A percentile compares a stretch with the other conserved stretches of the same genome.
Conservation (phyloP, 1,140 invertebrate genomes). For the Aleiodes sp. region DNA sequence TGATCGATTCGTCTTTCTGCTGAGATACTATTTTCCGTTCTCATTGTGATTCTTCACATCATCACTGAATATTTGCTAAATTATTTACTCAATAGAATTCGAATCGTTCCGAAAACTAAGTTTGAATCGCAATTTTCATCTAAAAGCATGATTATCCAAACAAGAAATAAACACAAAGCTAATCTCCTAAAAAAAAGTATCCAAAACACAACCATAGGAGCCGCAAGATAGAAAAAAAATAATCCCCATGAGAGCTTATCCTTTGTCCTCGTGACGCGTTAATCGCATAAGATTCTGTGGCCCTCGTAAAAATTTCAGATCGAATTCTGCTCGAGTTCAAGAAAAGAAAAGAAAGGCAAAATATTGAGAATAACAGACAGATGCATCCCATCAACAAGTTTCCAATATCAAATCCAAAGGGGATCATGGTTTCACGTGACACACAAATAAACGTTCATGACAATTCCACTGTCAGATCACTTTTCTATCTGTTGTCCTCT, state of each 20-base stretch:
- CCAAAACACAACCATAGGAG: not conserved
- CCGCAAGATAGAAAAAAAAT: conserved; percentile 40
- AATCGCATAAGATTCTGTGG: conserved; percentile 52
- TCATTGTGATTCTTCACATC: not conserved
- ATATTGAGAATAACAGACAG: conserved; percentile 31
- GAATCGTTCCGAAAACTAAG: too few relatives aligned
- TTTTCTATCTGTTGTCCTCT: conserved; percentile 21
- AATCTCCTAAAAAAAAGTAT: not conserved
- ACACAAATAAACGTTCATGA: conserved; percentile 26
- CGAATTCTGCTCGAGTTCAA: conserved; percentile 33
- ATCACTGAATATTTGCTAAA: too few relatives aligned
- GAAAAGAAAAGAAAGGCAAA: too few relatives aligned
- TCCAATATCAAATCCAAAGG: conserved; percentile 39
- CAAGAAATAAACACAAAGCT: not conserved
- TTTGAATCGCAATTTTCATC: too few relatives aligned
- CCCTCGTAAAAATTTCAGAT: conserved; percentile 25
- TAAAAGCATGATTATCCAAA: too few relatives aligned
- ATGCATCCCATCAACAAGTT: conserved; percentile 37
- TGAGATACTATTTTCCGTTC: not conserved
- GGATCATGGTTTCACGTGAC: conserved; percentile 23
- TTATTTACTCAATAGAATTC: too few relatives aligned
- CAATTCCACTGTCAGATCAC: not conserved
- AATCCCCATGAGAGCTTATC: conserved; percentile 55
- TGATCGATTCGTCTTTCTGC: conserved; percentile 48
- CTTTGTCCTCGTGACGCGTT: conserved; percentile 55